Evolutionary conservation across 2,113 vertebrate genomes (phyloP), one percentile per base, ranked within the genome.

Genomic region (Micronycteris hirsuta): DNA sequence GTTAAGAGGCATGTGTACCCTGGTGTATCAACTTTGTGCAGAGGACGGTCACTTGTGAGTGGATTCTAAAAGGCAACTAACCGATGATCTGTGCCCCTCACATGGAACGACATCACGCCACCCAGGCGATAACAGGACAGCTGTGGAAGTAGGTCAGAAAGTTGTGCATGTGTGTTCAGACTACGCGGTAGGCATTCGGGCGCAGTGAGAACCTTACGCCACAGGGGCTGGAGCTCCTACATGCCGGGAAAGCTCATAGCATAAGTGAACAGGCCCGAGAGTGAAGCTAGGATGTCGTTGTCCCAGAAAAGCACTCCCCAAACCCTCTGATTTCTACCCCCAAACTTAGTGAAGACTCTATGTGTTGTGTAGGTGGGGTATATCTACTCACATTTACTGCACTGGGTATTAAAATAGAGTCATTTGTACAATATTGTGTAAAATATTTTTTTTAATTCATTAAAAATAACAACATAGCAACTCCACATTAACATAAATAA

Each of bases 371-470:
- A 43, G 58, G 70, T 91, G 52, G 22, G 4, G 63, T 58, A 43
- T 38, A n/a, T 47, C 36, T 76, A 8, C 16, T 65, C 61, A 76
- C 24, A 95, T 47, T 56, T 74, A 74, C 15, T 85, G 12, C 5
- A 54, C 61, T 47, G 9, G 7, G 89, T 84, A 80, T 83, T 52
- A 89, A 91, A 96, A 86, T 41, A 24, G 52, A 96, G 28, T 43
- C 94, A 88, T 43, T 88, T 43, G 26, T 49, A 96, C 94, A 93
- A 81, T 76, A 86, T 36, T 87, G 78, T 74, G 26, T 4, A 47
- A 91, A 77, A 76, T 78, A 70, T 94, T 95, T 93, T 95, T 83
- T 83, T 71, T 91, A 90, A n/a, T 93, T 95, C 54, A 86, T 88
- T 88, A 92, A 92, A 77, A 90, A 97, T 76, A 91, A 86, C 63